These are phyloP conservation scores for Cotesia typhae DNA, from an alignment of 1,140 invertebrate genomes.

Conservation along the genomic window DNA sequence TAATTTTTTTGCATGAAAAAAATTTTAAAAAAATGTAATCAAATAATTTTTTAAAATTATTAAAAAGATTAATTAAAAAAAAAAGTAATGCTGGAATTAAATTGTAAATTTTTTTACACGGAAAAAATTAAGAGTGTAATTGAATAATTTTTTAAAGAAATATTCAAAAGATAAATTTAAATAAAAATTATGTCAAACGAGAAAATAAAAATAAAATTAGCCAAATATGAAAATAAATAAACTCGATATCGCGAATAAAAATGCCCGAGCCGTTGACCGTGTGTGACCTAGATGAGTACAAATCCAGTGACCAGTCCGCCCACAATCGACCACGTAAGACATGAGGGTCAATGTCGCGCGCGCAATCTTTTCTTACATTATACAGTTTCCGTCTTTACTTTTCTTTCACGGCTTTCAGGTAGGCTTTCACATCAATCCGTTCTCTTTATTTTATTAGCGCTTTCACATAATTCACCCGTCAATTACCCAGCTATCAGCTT, in stretches of 20 bases:
- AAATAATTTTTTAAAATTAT: too few relatives aligned
- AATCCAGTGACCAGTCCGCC: slow-evolving; percentile 61
- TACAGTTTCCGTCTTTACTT: slow-evolving; percentile 27
- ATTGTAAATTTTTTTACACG: too few relatives aligned
- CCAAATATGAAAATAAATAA: background rate
- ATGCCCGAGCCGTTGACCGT: slow-evolving; percentile 52
- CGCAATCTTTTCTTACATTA: slow-evolving; percentile 16
- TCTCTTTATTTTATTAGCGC: background rate
- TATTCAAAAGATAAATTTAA: too few relatives aligned
- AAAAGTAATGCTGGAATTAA: too few relatives aligned
- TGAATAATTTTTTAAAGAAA: too few relatives aligned
- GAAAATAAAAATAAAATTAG: background rate
- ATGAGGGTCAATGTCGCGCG: slow-evolving; percentile 59
- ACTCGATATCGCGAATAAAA: background rate
- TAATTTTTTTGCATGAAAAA: too few relatives aligned
- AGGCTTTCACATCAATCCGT: too few relatives aligned
- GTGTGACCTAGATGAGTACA: slow-evolving; percentile 55
- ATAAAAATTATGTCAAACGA: background rate
- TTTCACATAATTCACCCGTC: background rate
- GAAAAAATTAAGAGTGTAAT: too few relatives aligned
- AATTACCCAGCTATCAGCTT: too few relatives aligned
- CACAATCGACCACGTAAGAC: slow-evolving; percentile 52
- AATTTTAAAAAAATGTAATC: too few relatives aligned
- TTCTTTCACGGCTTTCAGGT: slow-evolving; percentile 10
- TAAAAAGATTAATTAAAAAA: too few relatives aligned